Conservation (phyloP, 2,113 vertebrate species). For the Ariopsis seemanni region DNA sequence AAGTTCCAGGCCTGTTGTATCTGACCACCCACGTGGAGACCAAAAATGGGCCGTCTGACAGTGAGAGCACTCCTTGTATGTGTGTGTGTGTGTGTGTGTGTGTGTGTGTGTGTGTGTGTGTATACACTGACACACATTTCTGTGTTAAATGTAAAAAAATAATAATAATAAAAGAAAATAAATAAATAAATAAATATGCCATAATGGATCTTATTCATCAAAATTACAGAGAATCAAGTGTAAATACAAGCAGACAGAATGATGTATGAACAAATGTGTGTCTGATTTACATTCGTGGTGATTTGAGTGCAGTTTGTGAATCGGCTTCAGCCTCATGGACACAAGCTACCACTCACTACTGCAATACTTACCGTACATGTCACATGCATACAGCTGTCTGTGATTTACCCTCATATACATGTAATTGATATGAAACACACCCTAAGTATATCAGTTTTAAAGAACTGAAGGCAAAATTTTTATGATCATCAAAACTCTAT, state of each 20-base stretch:
- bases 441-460: background rate
- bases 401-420: background rate
- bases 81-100: background rate
- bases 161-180: no score
- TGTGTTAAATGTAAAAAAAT: background rate
- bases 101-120: conserved; percentile 1
- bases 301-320: background rate
- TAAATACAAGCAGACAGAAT: background rate
- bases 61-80: conserved; percentile 5
- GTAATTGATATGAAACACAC: background rate
- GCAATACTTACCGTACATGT: background rate
- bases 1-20: conserved; percentile 43
- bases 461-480: no score
- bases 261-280: background rate
- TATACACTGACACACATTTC: background rate
- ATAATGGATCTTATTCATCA: background rate
- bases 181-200: background rate
- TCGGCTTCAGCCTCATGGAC: background rate
- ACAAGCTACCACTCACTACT: background rate
- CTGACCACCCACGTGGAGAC: conserved; percentile 55
- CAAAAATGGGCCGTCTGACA: background rate
- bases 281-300: background rate
- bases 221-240: background rate
- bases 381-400: background rate
- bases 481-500: no score